These are phyloP conservation scores for Oeneis ivallda DNA, from an alignment of 2,888 invertebrate species.

Conservation along the genomic window DNA sequence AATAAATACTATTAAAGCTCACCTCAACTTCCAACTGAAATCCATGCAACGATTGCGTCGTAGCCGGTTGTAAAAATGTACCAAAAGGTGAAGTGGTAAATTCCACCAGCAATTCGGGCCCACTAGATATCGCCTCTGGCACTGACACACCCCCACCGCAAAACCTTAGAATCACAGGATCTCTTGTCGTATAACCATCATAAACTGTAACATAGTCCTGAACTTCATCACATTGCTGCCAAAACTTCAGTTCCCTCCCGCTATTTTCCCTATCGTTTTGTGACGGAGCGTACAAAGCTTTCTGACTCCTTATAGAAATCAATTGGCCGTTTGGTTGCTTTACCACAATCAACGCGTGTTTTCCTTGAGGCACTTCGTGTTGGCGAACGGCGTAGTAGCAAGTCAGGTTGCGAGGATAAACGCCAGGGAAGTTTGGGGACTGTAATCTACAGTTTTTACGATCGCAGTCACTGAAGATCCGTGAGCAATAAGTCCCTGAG, in stretches of 20 bases:
- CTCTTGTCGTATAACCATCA: conserved; percentile 93
- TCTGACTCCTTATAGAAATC: conserved; percentile 90
- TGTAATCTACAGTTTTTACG: conserved; percentile 93
- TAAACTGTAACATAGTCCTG: conserved; percentile 94
- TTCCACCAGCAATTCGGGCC: conserved; percentile 93
- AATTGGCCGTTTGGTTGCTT: conserved; percentile 92
- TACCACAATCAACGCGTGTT: conserved; percentile 93
- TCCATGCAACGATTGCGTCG: conserved; percentile 90
- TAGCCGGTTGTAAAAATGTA: conserved; percentile 91
- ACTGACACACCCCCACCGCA: conserved; percentile 94
- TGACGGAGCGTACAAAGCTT: conserved; percentile 83
- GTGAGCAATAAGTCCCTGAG: conserved; percentile 94
- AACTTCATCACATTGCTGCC: conserved; percentile 93
- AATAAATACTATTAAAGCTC: conserved; percentile 33
- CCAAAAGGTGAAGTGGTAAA: conserved; percentile 95
- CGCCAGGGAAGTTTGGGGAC: conserved; percentile 95
- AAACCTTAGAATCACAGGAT: conserved; percentile 93
- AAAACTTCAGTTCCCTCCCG: conserved; percentile 84
- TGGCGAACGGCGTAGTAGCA: conserved; percentile 96
- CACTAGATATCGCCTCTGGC: conserved; percentile 92
- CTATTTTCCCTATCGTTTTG: conserved; percentile 82
- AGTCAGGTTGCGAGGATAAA: conserved; percentile 96
- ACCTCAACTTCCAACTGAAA: conserved; percentile 93
- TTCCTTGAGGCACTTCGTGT: conserved; percentile 92
- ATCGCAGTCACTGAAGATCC: conserved; percentile 96